Conservation (phyloP, 2,113 vertebrate genomes). For the Xenus cinereus region DNA sequence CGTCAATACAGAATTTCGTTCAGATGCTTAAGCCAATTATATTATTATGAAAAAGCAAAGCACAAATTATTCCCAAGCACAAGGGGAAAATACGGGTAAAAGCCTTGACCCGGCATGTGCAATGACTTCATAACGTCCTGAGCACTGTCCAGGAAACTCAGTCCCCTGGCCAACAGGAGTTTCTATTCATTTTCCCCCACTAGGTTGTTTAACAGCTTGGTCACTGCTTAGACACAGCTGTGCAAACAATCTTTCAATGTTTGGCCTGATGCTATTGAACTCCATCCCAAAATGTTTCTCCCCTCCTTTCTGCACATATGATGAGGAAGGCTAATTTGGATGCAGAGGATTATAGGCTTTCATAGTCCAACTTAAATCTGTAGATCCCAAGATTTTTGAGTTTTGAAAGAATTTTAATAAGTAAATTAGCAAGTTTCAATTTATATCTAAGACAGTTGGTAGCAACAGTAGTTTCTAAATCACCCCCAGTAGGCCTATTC, state of each 20-base stretch:
- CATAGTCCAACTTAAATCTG: not conserved
- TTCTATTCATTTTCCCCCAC: constrained; percentile 56
- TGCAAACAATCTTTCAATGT: constrained; percentile 68
- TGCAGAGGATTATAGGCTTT: not conserved
- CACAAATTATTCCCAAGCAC: constrained; percentile 11
- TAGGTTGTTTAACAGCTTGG: constrained; percentile 63
- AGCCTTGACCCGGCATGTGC: constrained; percentile 50
- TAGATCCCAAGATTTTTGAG: not conserved
- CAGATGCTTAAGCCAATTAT: constrained; percentile 22
- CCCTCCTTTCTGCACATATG: constrained; percentile 4
- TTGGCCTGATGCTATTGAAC: constrained; percentile 54
- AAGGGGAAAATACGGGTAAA: constrained; percentile 47
- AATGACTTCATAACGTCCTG: constrained; percentile 68
- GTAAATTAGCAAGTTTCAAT: not conserved
- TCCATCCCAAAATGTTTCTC: constrained; percentile 26
- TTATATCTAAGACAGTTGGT: not conserved
- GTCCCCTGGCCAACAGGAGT: constrained; percentile 48
- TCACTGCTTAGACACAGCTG: constrained; percentile 71
- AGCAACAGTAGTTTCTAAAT: not conserved
- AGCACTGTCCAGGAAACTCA: constrained; percentile 68
- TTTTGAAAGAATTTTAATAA: not conserved
- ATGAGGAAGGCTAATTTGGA: constrained; percentile 36
- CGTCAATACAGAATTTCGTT: not conserved
- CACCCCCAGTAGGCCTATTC: not conserved
- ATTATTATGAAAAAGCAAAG: not conserved